These are phyloP conservation scores for Nylanderia fulva DNA, from an alignment of 1,140 invertebrate species.

Conservation along the genomic window DNA sequence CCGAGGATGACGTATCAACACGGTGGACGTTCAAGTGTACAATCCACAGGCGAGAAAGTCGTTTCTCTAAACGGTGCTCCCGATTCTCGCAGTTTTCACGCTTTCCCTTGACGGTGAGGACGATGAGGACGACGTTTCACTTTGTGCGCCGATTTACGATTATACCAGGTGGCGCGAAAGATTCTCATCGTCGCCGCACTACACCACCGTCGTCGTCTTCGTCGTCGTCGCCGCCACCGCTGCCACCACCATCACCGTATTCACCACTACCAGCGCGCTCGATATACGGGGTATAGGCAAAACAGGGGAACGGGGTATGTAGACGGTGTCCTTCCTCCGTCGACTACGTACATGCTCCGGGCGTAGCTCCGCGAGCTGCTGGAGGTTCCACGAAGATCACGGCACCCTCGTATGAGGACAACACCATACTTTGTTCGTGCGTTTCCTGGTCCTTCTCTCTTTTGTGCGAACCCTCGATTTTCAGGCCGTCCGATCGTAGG, in stretches of 20 bases:
- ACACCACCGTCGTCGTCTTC: background rate
- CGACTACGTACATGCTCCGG: constrained; percentile 67
- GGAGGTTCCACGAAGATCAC: constrained; percentile 70
- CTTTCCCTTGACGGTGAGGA: constrained; percentile 61
- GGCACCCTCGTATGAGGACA: constrained; percentile 75
- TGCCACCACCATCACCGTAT: background rate
- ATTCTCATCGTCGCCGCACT: constrained; percentile 50
- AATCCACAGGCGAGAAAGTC: constrained; percentile 54
- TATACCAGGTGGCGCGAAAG: constrained; percentile 68
- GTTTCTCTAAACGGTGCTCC: constrained; percentile 24
- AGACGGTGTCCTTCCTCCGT: constrained; percentile 55
- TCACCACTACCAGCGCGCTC: constrained; percentile 41
- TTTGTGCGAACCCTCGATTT: constrained; percentile 51
- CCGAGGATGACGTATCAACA: constrained; percentile 32
- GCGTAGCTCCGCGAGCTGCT: constrained; percentile 75
- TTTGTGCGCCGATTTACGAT: constrained; percentile 61
- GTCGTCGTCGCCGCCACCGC: background rate
- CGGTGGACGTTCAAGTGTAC: background rate
- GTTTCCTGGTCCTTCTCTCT: background rate
- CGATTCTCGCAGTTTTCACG: constrained; percentile 65
- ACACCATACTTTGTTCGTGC: constrained; percentile 73
- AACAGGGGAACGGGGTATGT: constrained; percentile 55
- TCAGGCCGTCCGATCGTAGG: constrained; percentile 64
- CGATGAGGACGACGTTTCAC: constrained; percentile 65
- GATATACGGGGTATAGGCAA: constrained; percentile 35